These are phyloP conservation scores for Falco biarmicus DNA, from an alignment of 2,797 vertebrate species.

Conservation along the genomic window DNA sequence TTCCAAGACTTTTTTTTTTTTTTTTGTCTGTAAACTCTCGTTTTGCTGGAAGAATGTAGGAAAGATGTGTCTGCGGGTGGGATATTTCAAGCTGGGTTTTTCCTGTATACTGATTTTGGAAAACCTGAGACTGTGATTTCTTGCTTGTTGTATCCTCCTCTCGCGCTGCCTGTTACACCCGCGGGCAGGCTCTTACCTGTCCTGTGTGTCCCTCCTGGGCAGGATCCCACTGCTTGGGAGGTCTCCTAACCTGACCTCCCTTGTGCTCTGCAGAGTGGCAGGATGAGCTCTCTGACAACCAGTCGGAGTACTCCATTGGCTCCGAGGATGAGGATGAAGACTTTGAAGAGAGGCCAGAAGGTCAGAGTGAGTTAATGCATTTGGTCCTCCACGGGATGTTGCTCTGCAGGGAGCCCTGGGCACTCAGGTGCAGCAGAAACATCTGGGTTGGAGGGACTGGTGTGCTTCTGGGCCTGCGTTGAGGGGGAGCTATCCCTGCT, in stretches of 20 bases:
- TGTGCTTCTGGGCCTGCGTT: not conserved
- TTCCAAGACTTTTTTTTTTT: not conserved
- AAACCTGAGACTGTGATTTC: not conserved
- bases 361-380: constrained; percentile 80
- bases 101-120: not conserved
- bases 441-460: not conserved
- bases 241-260: not conserved
- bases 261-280: constrained; percentile 90
- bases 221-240: not conserved
- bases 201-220: not conserved
- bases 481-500: not conserved
- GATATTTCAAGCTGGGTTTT: not conserved
- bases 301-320: constrained; percentile 97
- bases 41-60: not conserved
- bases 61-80: not conserved
- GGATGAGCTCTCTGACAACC: constrained; percentile 98
- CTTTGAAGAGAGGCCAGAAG: constrained; percentile 97
- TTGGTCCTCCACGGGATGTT: not conserved
- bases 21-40: not conserved
- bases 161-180: not conserved
- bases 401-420: not conserved
- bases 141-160: not conserved
- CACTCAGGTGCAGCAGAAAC: not conserved
- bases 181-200: not conserved
- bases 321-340: constrained; percentile 99